These are phyloP conservation scores for Blastobasis adustella DNA, from an alignment of 2,888 invertebrate species.

Conservation along the genomic window DNA sequence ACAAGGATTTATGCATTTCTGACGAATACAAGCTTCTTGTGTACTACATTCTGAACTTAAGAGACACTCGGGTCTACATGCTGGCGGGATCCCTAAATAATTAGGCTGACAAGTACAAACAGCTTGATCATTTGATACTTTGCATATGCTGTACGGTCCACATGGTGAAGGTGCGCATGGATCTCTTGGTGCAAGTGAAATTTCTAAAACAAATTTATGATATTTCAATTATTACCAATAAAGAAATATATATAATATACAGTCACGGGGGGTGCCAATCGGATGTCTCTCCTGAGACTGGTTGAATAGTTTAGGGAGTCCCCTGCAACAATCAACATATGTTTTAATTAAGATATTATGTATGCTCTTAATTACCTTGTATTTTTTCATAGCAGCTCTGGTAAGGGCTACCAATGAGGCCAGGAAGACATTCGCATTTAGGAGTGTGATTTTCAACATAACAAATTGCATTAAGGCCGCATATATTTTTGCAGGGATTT, in stretches of 20 bases:
- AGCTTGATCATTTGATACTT: conserved; percentile 79
- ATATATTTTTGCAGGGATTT: conserved; percentile 84
- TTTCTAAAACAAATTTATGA: conserved; percentile 33
- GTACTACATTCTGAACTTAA: conserved; percentile 79
- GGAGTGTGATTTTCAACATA: conserved; percentile 82
- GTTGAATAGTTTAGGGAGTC: no score
- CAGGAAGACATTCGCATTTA: conserved; percentile 78
- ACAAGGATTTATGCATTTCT: conserved; percentile 81
- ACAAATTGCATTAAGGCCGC: conserved; percentile 83
- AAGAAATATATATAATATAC: no score
- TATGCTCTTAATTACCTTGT: conserved; percentile 31
- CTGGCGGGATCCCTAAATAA: conserved; percentile 79
- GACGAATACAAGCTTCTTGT: conserved; percentile 78
- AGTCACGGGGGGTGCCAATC: no score
- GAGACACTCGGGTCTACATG: conserved; percentile 79
- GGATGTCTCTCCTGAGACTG: no score
- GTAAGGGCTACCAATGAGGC: conserved; percentile 77
- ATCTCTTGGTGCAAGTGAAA: conserved; percentile 45
- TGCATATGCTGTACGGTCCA: conserved; percentile 84
- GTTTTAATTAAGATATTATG: no score
- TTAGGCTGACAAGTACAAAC: conserved; percentile 82
- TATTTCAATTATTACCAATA: not conserved
- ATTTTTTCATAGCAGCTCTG: conserved; percentile 64
- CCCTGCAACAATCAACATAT: no score
- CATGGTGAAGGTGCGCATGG: conserved; percentile 86